A percentile compares a stretch with the other conserved stretches of the same genome.
These are phyloP conservation scores for Pelecanus crispus DNA, from an alignment of 2,113 vertebrate genomes.

Conservation along the genomic window DNA sequence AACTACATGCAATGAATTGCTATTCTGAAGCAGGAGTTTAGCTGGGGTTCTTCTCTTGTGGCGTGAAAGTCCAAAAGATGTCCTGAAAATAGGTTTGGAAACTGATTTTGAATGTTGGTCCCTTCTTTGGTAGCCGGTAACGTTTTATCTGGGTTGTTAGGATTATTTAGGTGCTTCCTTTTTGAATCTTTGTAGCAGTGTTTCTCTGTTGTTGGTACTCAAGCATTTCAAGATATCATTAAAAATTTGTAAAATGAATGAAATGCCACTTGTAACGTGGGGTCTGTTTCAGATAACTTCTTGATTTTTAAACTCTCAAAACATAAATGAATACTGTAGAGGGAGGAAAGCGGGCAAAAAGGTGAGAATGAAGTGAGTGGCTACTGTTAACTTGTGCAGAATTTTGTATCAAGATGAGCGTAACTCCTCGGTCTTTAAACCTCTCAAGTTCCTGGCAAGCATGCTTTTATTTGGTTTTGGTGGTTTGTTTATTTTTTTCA, in stretches of 20 bases:
- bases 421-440: neutral
- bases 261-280: neutral
- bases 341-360: neutral
- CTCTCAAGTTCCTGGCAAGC: neutral
- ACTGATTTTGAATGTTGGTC: neutral
- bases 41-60: neutral
- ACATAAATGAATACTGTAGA: neutral
- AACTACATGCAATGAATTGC: rapidly evolving
- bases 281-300: neutral
- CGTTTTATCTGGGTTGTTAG: neutral
- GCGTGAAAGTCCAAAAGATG: neutral
- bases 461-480: neutral
- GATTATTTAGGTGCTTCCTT: neutral
- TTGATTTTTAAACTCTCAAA: neutral
- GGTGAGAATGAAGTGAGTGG: neutral
- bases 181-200: neutral
- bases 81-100: neutral
- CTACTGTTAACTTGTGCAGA: neutral
- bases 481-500: neutral
- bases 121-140: neutral
- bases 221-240: neutral
- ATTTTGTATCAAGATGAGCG: neutral
- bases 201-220: neutral
- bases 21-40: neutral
- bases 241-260: neutral